Conservation (phyloP, 2,113 vertebrate species). For the Tangachromis dhanisi region DNA sequence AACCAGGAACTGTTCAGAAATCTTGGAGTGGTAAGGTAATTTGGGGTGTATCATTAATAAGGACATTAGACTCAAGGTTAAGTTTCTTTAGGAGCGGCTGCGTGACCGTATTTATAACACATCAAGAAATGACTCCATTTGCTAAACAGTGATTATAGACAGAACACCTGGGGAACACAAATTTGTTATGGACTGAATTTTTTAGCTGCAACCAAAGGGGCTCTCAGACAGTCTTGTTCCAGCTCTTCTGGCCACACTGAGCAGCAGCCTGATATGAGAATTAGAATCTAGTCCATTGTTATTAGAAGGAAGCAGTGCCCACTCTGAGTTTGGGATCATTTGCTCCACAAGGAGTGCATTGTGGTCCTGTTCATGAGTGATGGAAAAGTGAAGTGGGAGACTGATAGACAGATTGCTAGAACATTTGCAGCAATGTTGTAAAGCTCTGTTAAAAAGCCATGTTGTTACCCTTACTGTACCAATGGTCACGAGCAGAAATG, state of each 20-base stretch:
- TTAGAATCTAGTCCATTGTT: neutral
- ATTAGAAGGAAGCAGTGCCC: neutral
- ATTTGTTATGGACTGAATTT: neutral
- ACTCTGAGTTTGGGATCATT: neutral
- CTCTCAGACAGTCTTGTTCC: neutral
- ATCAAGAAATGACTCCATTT: neutral
- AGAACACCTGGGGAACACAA: neutral
- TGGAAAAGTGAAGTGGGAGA: neutral
- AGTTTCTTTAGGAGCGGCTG: neutral
- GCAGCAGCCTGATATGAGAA: neutral
- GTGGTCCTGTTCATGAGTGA: neutral
- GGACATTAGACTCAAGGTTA: neutral
- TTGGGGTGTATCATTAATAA: accelerated
- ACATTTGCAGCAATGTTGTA: neutral
- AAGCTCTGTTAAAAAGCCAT: neutral
- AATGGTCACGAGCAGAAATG: accelerated
- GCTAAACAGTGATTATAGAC: neutral
- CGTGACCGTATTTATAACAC: accelerated
- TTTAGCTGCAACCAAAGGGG: neutral
- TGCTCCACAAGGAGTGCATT: neutral
- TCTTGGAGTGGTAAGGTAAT: neutral
- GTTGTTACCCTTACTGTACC: neutral
- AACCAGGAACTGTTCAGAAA: neutral
- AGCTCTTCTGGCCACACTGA: neutral
- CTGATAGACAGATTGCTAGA: neutral